Conservation (phyloP, 2,888 invertebrate genomes). For the Epistrophe grossulariae region DNA sequence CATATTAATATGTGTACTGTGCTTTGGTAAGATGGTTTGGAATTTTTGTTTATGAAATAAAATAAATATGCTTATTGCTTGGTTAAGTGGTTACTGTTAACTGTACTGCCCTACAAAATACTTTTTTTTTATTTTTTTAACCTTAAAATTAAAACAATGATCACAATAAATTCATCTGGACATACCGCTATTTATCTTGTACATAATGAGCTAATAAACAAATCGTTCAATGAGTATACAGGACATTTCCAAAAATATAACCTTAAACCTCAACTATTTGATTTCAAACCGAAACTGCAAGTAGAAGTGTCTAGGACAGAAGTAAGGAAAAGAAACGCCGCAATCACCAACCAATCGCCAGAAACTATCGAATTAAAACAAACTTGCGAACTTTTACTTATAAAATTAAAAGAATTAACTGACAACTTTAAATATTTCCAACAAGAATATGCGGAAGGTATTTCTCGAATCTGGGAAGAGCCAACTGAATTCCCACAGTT, state of each 20-base stretch:
- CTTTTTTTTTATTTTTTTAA: too few species aligned
- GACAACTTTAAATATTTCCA: not conserved
- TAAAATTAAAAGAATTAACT: slow-evolving; percentile 11
- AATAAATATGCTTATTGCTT: too few species aligned
- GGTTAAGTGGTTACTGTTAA: too few species aligned
- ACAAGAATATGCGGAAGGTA: not conserved
- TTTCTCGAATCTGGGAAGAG: slow-evolving; percentile 80
- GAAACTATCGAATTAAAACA: slow-evolving; percentile 21
- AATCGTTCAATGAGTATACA: slow-evolving; percentile 70
- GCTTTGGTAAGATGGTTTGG: too few species aligned
- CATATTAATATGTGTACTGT: too few species aligned
- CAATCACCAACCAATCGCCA: not conserved
- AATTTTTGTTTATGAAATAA: too few species aligned
- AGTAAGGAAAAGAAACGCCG: slow-evolving; percentile 62
- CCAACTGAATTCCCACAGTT: slow-evolving; percentile 81
- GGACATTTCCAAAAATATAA: slow-evolving; percentile 51
- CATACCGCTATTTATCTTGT: slow-evolving; percentile 78
- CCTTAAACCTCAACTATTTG: slow-evolving; percentile 78
- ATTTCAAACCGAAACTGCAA: slow-evolving; percentile 76
- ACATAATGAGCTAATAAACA: slow-evolving; percentile 79
- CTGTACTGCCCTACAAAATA: too few species aligned
- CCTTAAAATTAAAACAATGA: slow-evolving; percentile 34
- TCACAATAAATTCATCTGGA: not conserved
- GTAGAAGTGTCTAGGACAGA: not conserved
- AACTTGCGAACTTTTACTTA: slow-evolving; percentile 3